A percentile compares a stretch with the other conserved stretches of the same genome.
Evolutionary conservation across 2,888 invertebrate species (phyloP).

Genomic region (Sphaerophoria taeniata): DNA sequence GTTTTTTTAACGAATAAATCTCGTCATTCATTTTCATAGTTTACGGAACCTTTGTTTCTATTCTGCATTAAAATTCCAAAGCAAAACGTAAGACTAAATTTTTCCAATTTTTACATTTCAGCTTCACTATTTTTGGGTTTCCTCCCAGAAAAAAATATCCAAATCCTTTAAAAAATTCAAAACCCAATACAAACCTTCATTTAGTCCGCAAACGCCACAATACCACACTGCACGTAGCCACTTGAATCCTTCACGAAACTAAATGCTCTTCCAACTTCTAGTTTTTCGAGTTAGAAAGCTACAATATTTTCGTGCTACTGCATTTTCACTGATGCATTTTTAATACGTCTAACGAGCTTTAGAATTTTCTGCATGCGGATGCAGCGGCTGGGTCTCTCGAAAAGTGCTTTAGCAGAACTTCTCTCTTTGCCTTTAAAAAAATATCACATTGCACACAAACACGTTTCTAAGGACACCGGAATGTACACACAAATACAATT

Average conservation of each 20-base stretch:
- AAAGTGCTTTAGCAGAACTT: neutral
- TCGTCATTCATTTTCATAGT: no score
- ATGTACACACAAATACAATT: conserved; percentile 1
- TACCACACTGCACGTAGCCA: conserved; percentile 37
- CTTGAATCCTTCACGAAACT: conserved; percentile 4
- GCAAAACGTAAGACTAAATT: no score
- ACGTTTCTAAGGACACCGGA: neutral
- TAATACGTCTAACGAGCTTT: conserved; percentile 53
- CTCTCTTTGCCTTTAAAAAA: conserved; percentile 15
- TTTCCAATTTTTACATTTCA: no score
- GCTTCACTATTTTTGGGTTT: no score
- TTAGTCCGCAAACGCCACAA: conserved; percentile 57
- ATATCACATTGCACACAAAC: conserved; percentile 16
- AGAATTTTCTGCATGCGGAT: conserved; percentile 45
- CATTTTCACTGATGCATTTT: conserved; percentile 66
- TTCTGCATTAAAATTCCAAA: no score
- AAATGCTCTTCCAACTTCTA: conserved; percentile 5
- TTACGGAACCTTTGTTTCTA: no score
- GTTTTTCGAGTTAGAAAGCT: no score
- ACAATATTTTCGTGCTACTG: conserved; percentile 7
- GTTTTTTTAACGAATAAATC: no score
- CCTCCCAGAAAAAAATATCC: no score
- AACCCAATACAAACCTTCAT: conserved; percentile 19
- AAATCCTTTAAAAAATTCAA: neutral
- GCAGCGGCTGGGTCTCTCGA: conserved; percentile 9